Base-by-base conservation (phyloP, 2,113 vertebrate genomes). In the Ceyx margarethae region DNA sequence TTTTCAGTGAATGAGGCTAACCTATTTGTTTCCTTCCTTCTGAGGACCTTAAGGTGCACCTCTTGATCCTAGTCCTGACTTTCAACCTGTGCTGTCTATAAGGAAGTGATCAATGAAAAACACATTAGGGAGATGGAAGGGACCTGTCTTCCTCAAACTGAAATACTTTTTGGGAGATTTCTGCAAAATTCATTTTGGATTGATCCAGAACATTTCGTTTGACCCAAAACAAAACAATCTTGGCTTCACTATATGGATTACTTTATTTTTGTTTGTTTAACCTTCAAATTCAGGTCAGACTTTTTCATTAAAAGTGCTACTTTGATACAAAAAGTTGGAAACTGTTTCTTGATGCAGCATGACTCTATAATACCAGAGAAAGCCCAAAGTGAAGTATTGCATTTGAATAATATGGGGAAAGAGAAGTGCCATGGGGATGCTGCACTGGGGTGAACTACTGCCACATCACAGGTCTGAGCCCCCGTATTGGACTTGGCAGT, bases 111-210 rank as follows among this genome's bases (percentile, higher is more conserved):
- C 95, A 85, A 95, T 95, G 85, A 46, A 91, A 95, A 96, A 64
- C 72, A 71, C 12, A 43, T 96, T 95, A 95, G 72, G 68, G 79
- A 95, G 93, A 95, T 91, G 87, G 87, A 95, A 89, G 56, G 51
- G 75, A 85, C 91, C 60, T 94, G 91, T 95, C 91, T 85, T 80
- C 67, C 81, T 89, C 93, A 77, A 91, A 85, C 64, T 58, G 51
- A 95, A 95, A 85, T 62, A 82, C 61, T 82, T 88, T 57, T 56
- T 81, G 78, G 17, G 54, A 23, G 28, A 79, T 79, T 94, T 94
- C 79, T 91, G 46, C 25, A 77, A 85, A 95, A 96, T 69, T 91
- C 25, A 48, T 64, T 96, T 95, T 95, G 68, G 56, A 96, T 96
- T 94, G 94, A 95, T 94, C 82, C 60, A 82, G 79, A 84, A 67